These are phyloP conservation scores for Parotocinclus haroldoi DNA, from an alignment of 2,797 vertebrate genomes.

Conservation along the genomic window DNA sequence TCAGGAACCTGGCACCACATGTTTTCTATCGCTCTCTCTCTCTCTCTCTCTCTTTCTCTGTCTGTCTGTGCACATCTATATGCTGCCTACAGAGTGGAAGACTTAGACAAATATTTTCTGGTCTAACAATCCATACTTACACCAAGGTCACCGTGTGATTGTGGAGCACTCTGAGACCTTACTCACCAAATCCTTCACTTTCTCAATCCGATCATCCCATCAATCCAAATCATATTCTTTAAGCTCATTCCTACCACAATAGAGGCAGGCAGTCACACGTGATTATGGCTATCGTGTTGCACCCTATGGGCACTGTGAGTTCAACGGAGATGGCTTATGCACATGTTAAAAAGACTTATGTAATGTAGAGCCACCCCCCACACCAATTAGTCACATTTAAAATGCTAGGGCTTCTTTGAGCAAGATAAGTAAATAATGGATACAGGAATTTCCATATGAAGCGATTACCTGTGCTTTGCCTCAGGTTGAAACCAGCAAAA, in stretches of 20 bases:
- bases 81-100: not conserved
- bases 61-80: no score
- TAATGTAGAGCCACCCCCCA: conserved; percentile 50
- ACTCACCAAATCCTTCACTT: conserved; percentile 8
- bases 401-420: conserved; percentile 48
- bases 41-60: no score
- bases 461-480: conserved; percentile 38
- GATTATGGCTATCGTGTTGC: conserved; percentile 33
- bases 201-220: no score
- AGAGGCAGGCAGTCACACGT: conserved; percentile 41
- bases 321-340: conserved; percentile 30
- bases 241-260: conserved; percentile 27
- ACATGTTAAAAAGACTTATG: conserved; percentile 18
- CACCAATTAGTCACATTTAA: conserved; percentile 44
- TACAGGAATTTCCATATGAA: conserved; percentile 26
- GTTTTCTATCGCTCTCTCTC: no score
- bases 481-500: conserved; percentile 39
- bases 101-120: not conserved
- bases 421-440: conserved; percentile 49
- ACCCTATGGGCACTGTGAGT: conserved; percentile 33
- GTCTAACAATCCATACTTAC: not conserved
- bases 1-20: no score
- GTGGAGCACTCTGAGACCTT: not conserved
- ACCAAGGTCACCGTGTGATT: not conserved
- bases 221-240: conserved; percentile 13